phyloP scores from a whole-genome alignment of 1,140 invertebrate genomes.

The Scaptomyza hsui region DNA sequence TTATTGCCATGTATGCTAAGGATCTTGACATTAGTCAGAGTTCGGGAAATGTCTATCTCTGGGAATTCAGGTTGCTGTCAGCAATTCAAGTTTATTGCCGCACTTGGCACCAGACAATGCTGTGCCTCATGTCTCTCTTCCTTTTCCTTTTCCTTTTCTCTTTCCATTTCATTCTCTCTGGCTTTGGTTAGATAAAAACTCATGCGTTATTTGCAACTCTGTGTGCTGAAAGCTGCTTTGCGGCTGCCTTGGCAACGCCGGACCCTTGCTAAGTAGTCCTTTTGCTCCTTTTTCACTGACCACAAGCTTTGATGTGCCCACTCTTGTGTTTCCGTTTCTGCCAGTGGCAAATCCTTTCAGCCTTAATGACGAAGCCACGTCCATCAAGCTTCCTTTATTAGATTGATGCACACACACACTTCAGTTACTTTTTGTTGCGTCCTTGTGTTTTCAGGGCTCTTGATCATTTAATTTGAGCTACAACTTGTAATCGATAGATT shows the following conservation, averaged over 20 bases:
- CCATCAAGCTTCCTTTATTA: slow-evolving; percentile 19
- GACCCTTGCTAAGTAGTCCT: slow-evolving; percentile 38
- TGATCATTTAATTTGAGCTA: slow-evolving; percentile 3
- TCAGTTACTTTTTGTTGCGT: not conserved
- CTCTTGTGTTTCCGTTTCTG: not conserved
- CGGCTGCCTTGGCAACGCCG: slow-evolving; percentile 31
- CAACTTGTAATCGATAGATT: slow-evolving; percentile 2
- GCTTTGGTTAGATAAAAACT: slow-evolving; percentile 36
- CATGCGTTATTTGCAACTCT: slow-evolving; percentile 35
- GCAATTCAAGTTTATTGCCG: slow-evolving; percentile 22
- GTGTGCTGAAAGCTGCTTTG: slow-evolving; percentile 41
- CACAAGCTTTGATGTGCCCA: slow-evolving; percentile 32
- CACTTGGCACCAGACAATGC: slow-evolving; percentile 27
- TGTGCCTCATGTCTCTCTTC: slow-evolving; percentile 5
- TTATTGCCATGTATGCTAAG: slow-evolving; percentile 72
- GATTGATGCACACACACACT: slow-evolving; percentile 16
- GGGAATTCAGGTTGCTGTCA: slow-evolving; percentile 15
- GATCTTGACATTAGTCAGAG: slow-evolving; percentile 59
- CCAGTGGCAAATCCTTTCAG: slow-evolving; percentile 10
- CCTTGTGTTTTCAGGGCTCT: not conserved
- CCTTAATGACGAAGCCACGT: slow-evolving; percentile 11
- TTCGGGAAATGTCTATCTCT: not conserved
- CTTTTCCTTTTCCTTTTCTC: slow-evolving; percentile 30
- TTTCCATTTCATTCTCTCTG: slow-evolving; percentile 2
- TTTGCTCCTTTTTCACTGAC: slow-evolving; percentile 28